A percentile compares a stretch with the other conserved stretches of the same genome.
Conservation (phyloP, 2,797 vertebrate species). For the Mus caroli region DNA sequence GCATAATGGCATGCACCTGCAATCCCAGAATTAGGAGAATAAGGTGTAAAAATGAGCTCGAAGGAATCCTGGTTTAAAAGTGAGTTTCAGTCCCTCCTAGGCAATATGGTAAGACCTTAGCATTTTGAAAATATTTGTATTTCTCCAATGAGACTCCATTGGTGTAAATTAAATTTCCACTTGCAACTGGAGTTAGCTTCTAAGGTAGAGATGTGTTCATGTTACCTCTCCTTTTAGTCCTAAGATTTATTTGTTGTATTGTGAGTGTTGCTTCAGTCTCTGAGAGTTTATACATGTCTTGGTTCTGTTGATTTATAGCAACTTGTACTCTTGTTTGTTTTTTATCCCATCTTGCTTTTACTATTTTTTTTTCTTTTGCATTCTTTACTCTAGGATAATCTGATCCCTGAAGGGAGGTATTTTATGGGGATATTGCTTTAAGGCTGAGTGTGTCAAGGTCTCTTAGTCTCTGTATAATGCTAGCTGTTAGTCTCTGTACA, state of each 20-base stretch:
- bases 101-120: background rate
- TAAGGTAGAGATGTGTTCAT: background rate
- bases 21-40: background rate
- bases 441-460: background rate
- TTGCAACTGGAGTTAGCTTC: background rate
- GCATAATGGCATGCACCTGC: background rate
- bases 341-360: background rate
- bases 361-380: no score
- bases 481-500: background rate
- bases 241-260: background rate
- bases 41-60: background rate
- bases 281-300: background rate
- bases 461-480: background rate
- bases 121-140: background rate
- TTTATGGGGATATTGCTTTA: background rate
- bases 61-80: background rate
- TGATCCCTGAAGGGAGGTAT: background rate
- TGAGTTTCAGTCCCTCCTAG: background rate
- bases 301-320: background rate
- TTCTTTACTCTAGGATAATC: background rate
- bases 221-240: background rate
- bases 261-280: background rate
- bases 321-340: background rate
- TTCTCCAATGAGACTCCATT: background rate
- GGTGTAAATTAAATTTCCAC: background rate